These are phyloP conservation scores for Oxygymnocypris stewartii DNA, from an alignment of 2,113 vertebrate genomes.

Conservation along the genomic window DNA sequence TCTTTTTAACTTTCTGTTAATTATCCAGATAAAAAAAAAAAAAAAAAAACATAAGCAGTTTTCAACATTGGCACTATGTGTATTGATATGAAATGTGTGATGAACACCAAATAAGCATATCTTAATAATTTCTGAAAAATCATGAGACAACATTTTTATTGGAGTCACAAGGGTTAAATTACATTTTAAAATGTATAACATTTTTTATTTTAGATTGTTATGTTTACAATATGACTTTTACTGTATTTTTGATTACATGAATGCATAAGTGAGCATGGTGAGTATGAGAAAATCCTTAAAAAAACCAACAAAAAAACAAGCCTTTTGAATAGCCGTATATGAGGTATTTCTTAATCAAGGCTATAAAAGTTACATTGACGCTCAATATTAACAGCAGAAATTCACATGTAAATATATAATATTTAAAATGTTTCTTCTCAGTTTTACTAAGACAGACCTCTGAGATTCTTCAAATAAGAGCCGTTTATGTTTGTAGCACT, in stretches of 20 bases:
- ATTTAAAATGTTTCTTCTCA: background rate
- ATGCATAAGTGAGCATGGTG: background rate
- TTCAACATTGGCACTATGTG: background rate
- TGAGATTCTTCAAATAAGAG: background rate
- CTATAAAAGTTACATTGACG: background rate
- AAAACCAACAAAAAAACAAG: accelerated
- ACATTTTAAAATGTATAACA: background rate
- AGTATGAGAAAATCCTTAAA: background rate
- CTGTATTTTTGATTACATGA: background rate
- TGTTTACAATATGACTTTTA: background rate
- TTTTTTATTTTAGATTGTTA: no score
- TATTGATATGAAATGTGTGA: background rate
- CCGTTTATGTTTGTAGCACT: background rate
- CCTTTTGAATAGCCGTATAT: background rate
- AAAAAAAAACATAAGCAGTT: background rate
- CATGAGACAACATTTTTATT: background rate
- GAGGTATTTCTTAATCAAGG: background rate
- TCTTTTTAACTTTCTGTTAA: no score
- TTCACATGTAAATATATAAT: no score
- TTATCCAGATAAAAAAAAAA: no score
- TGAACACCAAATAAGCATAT: background rate
- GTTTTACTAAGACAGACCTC: background rate
- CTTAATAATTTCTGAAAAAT: background rate
- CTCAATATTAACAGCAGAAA: background rate
- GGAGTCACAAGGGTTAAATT: background rate